A percentile compares a stretch with the other conserved stretches of the same genome.
Conservation (phyloP, 1,140 invertebrate genomes). For the Drosophila funebris region DNA sequence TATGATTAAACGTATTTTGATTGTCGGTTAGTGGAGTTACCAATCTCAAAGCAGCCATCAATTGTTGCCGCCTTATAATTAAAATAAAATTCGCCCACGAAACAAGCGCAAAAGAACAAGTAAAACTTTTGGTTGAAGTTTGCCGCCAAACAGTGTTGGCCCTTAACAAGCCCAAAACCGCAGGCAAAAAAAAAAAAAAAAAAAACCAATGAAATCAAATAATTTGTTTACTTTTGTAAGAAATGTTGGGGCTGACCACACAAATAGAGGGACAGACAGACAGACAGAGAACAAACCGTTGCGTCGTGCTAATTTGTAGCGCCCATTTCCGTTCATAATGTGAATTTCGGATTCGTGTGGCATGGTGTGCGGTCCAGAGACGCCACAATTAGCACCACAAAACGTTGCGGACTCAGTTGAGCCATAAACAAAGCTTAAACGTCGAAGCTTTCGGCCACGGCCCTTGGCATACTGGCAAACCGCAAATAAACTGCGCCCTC, state of each 20-base stretch:
- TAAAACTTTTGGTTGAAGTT: constrained; percentile 51
- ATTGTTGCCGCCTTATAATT: constrained; percentile 49
- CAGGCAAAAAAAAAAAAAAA: no score
- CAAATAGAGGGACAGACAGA: constrained; percentile 21
- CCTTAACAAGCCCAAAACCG: constrained; percentile 55
- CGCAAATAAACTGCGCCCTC: constrained; percentile 54
- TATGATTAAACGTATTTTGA: constrained; percentile 56
- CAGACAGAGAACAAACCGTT: constrained; percentile 5
- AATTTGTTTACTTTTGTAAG: constrained; percentile 71
- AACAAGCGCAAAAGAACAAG: constrained; percentile 10
- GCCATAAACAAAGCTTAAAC: constrained; percentile 62
- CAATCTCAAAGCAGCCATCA: constrained; percentile 12
- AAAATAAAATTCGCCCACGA: constrained; percentile 52
- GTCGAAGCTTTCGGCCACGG: constrained; percentile 4
- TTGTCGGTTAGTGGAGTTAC: constrained; percentile 36
- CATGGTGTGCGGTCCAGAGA: constrained; percentile 30
- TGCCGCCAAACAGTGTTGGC: constrained; percentile 33
- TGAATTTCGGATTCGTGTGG: constrained; percentile 14
- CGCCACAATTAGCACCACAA: constrained; percentile 62
- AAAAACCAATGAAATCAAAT: constrained; percentile 62
- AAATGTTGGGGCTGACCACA: constrained; percentile 30
- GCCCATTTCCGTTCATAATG: constrained; percentile 75
- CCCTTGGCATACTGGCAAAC: constrained; percentile 53
- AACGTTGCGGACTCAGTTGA: constrained; percentile 19
- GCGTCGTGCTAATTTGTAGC: constrained; percentile 66